Evolutionary conservation across 2,797 vertebrate species (phyloP), one percentile per base, ranked within the genome.

Genomic region (Uromys caudimaculatus): DNA sequence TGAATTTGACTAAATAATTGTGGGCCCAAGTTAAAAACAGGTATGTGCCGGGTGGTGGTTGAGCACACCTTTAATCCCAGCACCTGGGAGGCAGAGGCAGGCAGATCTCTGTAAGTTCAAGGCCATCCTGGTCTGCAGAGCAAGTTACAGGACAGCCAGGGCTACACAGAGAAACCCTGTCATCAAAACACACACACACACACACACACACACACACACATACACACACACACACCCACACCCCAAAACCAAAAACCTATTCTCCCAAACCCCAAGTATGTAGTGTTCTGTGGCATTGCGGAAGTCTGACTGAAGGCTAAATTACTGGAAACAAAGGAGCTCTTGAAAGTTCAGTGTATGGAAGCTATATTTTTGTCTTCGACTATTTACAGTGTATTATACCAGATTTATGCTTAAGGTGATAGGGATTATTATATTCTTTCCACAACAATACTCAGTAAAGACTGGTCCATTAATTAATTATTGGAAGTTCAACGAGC

Each of bases 361-460:
- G 97, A 98, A 97, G 98, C 97, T 98, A 95, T 96, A 98, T 97
- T 98, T 98, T 98, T 97, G 94, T 95, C 96, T 98, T 98, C 97
- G 97, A 90, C 98, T 97, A 97, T 98, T 98, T 98, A 97, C 95
- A 96, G 97, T 97, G 92, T 97, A 96, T 96, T 96, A 97, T 98
- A 97, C 87, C 89, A 89, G 95, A 91, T 98, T 98, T 97, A 96
- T 97, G 97, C 97, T 98, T 98, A 98, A 98, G 97, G 97, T 98
- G 96, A 94, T 93, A 86, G 95, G 97, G 98, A 98, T 98, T 98
- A 98, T 97, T 97, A 93, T 95, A 89, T 81, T 97, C 58, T 97
- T 98, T 98, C 98, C 93, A 97, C 79, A 90, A 86, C 87, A 97
- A 98, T 98, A 98, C 98, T 98, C 97, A 98, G 98, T 98, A 97